Conservation (phyloP, 2,113 vertebrate genomes). For the Gadus chalcogrammus region DNA sequence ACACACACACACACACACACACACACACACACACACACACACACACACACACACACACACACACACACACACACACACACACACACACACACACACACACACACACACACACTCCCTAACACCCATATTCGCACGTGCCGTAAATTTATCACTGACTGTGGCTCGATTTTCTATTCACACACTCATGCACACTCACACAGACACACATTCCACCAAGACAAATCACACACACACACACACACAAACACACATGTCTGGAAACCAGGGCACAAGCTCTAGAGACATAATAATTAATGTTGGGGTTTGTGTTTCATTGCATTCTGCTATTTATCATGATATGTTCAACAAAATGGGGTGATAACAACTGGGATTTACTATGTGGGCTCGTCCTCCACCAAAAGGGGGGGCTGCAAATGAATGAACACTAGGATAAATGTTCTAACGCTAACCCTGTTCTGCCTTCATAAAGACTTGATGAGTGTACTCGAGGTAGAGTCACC, state of each 20-base stretch:
- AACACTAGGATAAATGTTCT: no score
- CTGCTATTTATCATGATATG: no score
- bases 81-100: not conserved
- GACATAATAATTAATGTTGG: not conserved
- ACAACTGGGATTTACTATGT: no score
- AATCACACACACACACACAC: constrained; percentile 2
- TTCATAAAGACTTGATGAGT: no score
- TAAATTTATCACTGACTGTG: constrained; percentile 63
- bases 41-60: constrained; percentile 13
- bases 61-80: constrained; percentile 26
- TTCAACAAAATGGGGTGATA: no score
- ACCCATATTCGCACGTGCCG: constrained; percentile 44
- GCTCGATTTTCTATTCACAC: constrained; percentile 29
- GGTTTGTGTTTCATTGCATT: no score
- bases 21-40: constrained; percentile 12
- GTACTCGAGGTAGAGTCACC: no score
- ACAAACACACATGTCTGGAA: not conserved
- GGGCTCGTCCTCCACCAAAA: no score
- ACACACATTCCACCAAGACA: not conserved
- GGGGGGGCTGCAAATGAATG: no score
- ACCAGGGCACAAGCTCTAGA: not conserved
- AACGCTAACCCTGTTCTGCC: no score
- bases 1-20: constrained; percentile 9
- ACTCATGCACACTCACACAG: constrained; percentile 11
- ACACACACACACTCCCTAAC: constrained; percentile 18